phyloP scores from a whole-genome alignment of 30 jellyfish, hydroid and myxozoan species.

The Rhopilema esculentum region DNA sequence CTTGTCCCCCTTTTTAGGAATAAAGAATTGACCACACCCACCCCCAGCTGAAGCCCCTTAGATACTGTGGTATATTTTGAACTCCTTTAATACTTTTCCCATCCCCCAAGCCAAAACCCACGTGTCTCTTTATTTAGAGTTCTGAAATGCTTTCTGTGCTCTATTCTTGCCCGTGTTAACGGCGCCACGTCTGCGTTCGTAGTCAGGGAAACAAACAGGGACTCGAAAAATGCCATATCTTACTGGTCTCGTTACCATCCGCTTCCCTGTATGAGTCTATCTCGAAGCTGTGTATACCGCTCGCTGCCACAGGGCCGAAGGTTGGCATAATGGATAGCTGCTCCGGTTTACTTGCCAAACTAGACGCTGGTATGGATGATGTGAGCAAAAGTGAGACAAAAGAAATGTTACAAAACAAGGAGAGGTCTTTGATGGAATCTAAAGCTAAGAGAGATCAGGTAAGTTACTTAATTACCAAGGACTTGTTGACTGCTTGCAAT shows the following conservation, averaged over 20 bases:
- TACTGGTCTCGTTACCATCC: not conserved
- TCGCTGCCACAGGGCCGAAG: not conserved
- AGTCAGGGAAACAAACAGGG: not conserved
- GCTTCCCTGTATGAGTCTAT: not conserved
- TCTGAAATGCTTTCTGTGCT: too few species aligned
- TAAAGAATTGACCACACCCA: too few species aligned
- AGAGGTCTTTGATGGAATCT: not conserved
- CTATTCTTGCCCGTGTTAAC: too few species aligned
- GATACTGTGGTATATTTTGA: too few species aligned
- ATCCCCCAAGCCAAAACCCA: too few species aligned
- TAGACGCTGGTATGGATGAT: constrained; percentile 41
- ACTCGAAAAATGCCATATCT: not conserved
- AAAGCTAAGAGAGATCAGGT: not conserved
- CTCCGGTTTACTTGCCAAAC: not conserved
- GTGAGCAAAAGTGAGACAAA: not conserved
- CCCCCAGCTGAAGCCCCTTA: too few species aligned
- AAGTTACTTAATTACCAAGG: too few species aligned
- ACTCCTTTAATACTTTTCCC: too few species aligned
- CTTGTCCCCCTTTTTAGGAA: too few species aligned
- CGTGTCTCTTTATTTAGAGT: too few species aligned
- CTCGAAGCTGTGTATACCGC: not conserved
- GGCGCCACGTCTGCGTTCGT: not conserved
- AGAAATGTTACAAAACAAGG: not conserved
- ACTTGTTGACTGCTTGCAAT: too few species aligned
- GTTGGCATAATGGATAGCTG: constrained; percentile 1